These are phyloP conservation scores for Aphis gossypii DNA, from an alignment of 1,140 invertebrate genomes.

Conservation along the genomic window DNA sequence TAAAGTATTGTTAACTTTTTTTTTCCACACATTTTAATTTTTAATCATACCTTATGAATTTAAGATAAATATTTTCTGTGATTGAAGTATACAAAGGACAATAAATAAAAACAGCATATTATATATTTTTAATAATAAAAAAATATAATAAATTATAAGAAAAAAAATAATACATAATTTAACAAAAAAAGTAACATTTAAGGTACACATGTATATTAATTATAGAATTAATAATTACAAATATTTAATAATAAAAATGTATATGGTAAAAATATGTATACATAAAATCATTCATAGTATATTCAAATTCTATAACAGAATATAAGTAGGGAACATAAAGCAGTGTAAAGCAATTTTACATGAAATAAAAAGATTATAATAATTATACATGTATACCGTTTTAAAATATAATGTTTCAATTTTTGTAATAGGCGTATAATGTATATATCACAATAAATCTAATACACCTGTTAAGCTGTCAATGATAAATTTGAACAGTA, in stretches of 20 bases:
- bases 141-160: slow-evolving; percentile 38
- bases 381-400: slow-evolving; percentile 42
- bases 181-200: slow-evolving; percentile 44
- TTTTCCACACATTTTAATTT: background rate
- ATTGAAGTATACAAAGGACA: background rate
- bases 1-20: too few species aligned
- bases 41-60: background rate
- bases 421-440: background rate
- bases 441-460: slow-evolving; percentile 21
- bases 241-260: background rate
- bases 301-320: background rate
- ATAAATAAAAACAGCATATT: background rate
- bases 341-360: background rate
- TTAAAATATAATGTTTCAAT: slow-evolving; percentile 24
- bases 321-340: slow-evolving; percentile 24
- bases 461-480: background rate
- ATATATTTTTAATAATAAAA: slow-evolving; percentile 32
- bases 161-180: background rate
- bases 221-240: background rate
- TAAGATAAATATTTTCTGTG: too few species aligned
- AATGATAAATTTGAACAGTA: background rate
- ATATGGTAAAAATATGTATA: background rate
- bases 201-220: slow-evolving; percentile 40
- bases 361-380: slow-evolving; percentile 25
- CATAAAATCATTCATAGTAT: background rate